phyloP scores from a whole-genome alignment of 2,888 invertebrate species.

The Pecten maximus region DNA sequence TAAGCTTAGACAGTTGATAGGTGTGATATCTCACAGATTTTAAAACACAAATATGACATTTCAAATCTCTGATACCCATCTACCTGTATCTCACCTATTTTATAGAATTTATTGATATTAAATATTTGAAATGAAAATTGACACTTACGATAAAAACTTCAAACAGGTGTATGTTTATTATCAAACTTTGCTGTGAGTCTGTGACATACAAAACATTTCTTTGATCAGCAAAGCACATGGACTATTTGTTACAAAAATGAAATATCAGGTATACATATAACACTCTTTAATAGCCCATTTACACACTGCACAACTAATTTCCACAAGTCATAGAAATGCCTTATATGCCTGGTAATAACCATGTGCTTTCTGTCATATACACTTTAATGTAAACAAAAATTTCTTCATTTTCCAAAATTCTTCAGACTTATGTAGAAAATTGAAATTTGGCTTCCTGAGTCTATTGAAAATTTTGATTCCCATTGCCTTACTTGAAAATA shows the following conservation, averaged over 20 bases:
- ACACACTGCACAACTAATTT: not conserved
- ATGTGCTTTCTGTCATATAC: not conserved
- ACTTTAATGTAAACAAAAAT: not conserved
- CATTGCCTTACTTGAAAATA: not conserved
- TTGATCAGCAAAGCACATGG: conserved; percentile 8
- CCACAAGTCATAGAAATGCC: not conserved
- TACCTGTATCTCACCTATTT: not conserved
- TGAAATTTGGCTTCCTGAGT: not conserved
- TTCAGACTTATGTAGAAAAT: not conserved
- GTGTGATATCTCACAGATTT: not conserved
- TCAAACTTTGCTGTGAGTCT: not conserved
- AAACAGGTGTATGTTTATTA: not conserved
- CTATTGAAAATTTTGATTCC: not conserved
- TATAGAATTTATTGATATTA: not conserved
- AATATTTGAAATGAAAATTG: conserved; percentile 2
- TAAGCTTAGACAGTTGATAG: not conserved
- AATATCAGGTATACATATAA: not conserved
- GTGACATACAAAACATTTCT: not conserved
- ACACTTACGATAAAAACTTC: not conserved
- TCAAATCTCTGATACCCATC: not conserved
- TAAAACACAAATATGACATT: not conserved
- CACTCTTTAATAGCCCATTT: not conserved
- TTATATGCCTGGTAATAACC: not conserved
- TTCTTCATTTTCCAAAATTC: not conserved
- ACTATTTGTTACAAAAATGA: not conserved